Evolutionary conservation across 2,797 vertebrate species (phyloP).

Genomic region (Anguilla pacifica): DNA sequence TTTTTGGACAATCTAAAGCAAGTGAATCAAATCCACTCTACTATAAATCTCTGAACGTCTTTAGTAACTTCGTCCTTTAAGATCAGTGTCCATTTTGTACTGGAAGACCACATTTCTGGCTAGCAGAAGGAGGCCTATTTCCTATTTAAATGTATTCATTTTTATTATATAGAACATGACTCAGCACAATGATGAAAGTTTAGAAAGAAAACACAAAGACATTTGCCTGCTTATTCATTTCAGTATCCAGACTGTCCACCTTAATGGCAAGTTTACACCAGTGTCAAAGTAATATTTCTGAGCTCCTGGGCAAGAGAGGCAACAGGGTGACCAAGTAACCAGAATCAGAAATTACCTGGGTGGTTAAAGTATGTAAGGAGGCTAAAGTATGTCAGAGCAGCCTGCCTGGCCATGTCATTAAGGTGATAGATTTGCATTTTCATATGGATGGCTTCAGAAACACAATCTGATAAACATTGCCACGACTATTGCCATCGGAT

Average conservation of each 20-base stretch:
- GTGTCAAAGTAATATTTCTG: neutral
- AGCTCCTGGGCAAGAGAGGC: neutral
- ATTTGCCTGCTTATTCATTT: neutral
- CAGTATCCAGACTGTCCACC: neutral
- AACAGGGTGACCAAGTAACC: neutral
- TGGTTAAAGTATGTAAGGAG: neutral
- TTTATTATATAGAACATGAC: neutral
- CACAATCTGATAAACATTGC: neutral
- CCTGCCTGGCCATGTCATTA: conserved; percentile 16
- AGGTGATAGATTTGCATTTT: conserved; percentile 22
- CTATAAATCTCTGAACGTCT: neutral
- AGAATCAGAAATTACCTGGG: neutral
- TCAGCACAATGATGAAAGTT: neutral
- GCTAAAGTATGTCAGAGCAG: conserved; percentile 18
- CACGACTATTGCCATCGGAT: neutral
- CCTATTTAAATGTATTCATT: neutral
- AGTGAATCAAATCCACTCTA: neutral
- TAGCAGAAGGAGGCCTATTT: neutral
- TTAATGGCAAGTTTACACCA: neutral
- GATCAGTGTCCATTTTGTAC: neutral
- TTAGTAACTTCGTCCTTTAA: neutral
- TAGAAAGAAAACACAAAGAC: neutral
- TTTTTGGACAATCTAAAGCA: neutral
- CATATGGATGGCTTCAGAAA: neutral
- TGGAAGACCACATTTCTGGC: neutral